A percentile compares a stretch with the other conserved stretches of the same genome.
These are phyloP conservation scores for Lordiphosa andalusiaca DNA, from an alignment of 2,888 invertebrate species.

Conservation along the genomic window DNA sequence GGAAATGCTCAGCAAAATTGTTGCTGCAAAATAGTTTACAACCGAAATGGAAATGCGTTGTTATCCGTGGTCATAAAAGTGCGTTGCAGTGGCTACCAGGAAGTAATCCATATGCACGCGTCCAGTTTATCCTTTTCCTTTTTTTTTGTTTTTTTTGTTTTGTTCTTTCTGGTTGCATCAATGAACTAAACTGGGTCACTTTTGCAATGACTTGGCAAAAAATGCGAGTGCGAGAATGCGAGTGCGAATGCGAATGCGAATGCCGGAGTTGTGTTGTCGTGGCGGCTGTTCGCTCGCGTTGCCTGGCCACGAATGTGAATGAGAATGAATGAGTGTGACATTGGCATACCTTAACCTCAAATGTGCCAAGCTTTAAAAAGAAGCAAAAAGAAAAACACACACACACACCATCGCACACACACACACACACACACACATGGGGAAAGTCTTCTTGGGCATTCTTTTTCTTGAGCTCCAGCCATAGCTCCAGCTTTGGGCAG, in stretches of 20 bases:
- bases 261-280: conserved; percentile 14
- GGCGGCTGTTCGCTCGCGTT: conserved; percentile 52
- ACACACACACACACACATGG: conserved; percentile 14
- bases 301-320: conserved; percentile 73
- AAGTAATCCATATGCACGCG: conserved; percentile 61
- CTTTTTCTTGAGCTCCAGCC: conserved; percentile 1
- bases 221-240: conserved; percentile 17
- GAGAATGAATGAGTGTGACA: conserved; percentile 78
- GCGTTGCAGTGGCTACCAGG: conserved; percentile 37
- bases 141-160: too few relatives aligned
- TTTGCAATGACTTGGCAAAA: conserved; percentile 70
- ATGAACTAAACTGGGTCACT: conserved; percentile 71
- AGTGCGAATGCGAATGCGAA: conserved; percentile 24
- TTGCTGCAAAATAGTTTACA: conserved; percentile 55
- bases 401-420: conserved; percentile 17
- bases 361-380: conserved; percentile 59
- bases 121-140: conserved; percentile 5
- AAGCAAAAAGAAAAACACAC: conserved; percentile 28
- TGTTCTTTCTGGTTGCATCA: conserved; percentile 42
- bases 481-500: conserved; percentile 13
- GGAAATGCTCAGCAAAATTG: conserved; percentile 27
- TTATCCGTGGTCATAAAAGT: conserved; percentile 65
- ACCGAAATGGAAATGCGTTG: conserved; percentile 68
- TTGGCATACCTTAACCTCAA: conserved; percentile 77
- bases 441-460: conserved; percentile 7